Conservation (phyloP, 2,888 invertebrate species). For the Andricus quercusramuli region DNA sequence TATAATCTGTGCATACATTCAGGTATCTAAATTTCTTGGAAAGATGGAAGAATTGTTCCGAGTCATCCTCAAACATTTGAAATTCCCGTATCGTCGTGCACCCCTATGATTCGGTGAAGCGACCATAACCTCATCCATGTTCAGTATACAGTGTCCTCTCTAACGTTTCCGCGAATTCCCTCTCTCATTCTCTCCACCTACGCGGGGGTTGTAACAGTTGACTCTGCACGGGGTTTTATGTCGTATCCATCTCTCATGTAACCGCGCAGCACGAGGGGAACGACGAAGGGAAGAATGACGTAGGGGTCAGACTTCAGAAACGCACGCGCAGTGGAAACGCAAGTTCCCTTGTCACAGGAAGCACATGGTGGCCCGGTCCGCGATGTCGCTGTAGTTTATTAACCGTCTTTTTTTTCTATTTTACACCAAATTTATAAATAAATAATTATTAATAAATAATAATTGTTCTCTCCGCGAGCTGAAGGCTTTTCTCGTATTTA, state of each 20-base stretch:
- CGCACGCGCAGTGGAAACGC: constrained; percentile 73
- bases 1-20: too few species aligned
- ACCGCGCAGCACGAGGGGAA: constrained; percentile 59
- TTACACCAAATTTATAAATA: constrained; percentile 18
- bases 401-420: constrained; percentile 35
- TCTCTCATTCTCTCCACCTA: constrained; percentile 29
- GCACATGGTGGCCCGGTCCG: constrained; percentile 73
- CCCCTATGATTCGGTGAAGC: not conserved
- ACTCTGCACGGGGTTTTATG: constrained; percentile 66
- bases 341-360: constrained; percentile 70
- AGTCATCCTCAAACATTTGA: too few species aligned
- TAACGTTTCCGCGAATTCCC: constrained; percentile 29
- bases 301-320: constrained; percentile 71
- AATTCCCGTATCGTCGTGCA: too few species aligned
- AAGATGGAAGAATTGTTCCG: too few species aligned
- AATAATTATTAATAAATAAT: constrained; percentile 7
- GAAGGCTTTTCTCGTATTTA: constrained; percentile 24
- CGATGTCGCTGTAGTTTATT: constrained; percentile 55
- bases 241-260: constrained; percentile 65
- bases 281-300: constrained; percentile 54
- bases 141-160: constrained; percentile 6
- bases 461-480: not conserved
- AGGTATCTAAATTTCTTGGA: too few species aligned
- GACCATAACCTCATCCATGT: constrained; percentile 18
- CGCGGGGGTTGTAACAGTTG: constrained; percentile 67